These are phyloP conservation scores for Sula dactylatra DNA, from an alignment of 2,113 vertebrate species.

Conservation along the genomic window DNA sequence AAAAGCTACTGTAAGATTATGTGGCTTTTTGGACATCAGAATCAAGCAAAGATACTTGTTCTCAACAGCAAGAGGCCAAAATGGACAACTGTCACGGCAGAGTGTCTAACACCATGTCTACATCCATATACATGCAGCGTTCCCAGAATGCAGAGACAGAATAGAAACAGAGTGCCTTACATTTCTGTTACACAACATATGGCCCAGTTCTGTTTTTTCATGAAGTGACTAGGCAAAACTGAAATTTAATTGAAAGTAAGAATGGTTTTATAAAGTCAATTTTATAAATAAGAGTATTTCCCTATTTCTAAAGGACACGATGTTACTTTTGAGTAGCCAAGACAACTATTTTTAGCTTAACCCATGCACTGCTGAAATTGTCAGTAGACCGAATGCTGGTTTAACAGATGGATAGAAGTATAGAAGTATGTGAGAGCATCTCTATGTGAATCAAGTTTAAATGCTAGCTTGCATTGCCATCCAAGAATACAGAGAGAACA, in stretches of 20 bases:
- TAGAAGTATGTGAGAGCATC: background rate
- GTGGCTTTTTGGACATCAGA: background rate
- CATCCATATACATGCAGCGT: background rate
- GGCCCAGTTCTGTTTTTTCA: background rate
- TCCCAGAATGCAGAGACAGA: background rate
- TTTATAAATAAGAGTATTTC: conserved; percentile 8
- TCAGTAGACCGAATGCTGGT: background rate
- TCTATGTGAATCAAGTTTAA: background rate
- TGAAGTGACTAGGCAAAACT: background rate
- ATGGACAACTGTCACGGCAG: background rate
- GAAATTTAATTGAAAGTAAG: background rate
- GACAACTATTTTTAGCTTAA: conserved; percentile 28
- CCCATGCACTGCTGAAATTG: background rate
- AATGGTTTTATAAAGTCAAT: background rate
- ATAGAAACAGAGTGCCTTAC: background rate
- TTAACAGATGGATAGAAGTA: background rate
- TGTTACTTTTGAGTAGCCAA: background rate
- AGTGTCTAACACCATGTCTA: background rate
- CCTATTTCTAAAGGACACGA: background rate
- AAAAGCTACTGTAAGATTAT: background rate
- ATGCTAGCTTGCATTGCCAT: background rate
- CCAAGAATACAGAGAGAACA: background rate
- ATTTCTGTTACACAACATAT: background rate
- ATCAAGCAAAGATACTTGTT: background rate
- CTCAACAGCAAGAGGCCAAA: background rate